Evolutionary conservation across 2,888 invertebrate species (phyloP).

Genomic region (Drosophila neotestacea): DNA sequence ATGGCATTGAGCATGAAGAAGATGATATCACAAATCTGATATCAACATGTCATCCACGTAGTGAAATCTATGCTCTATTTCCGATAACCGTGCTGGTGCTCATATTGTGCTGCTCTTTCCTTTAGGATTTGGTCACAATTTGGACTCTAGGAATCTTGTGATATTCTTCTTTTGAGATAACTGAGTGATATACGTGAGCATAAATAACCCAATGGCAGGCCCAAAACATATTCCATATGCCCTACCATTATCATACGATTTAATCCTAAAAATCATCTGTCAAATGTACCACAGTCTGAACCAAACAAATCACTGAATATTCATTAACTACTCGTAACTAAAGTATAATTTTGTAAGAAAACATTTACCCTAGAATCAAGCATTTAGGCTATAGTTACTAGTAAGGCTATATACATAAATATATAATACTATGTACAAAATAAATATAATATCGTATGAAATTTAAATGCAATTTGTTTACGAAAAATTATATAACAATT

Average conservation of each 20-base stretch:
- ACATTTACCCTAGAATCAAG: conserved; percentile 47
- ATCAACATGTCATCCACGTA: conserved; percentile 92
- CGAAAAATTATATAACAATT: neutral
- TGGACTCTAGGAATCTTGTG: conserved; percentile 58
- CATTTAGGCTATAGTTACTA: conserved; percentile 43
- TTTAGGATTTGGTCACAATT: conserved; percentile 85
- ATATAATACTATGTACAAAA: conserved; percentile 46
- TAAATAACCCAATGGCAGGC: conserved; percentile 26
- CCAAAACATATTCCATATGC: conserved; percentile 23
- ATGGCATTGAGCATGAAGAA: conserved; percentile 91
- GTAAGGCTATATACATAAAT: conserved; percentile 7
- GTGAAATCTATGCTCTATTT: conserved; percentile 92
- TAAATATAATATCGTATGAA: conserved; percentile 9
- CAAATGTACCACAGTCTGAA: conserved; percentile 69
- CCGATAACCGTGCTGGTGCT: conserved; percentile 91
- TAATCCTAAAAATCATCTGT: conserved; percentile 5
- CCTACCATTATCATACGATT: conserved; percentile 11
- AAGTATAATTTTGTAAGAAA: conserved; percentile 29
- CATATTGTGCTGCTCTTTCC: conserved; percentile 92
- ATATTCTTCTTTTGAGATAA: conserved; percentile 63
- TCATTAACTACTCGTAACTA: conserved; percentile 12
- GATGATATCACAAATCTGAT: conserved; percentile 90
- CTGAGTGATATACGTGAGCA: conserved; percentile 65
- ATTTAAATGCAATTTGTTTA: conserved; percentile 5
- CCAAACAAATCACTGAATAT: conserved; percentile 55